Evolutionary conservation across 2,797 vertebrate species (phyloP).

Genomic region (Luscinia megarhynchos): DNA sequence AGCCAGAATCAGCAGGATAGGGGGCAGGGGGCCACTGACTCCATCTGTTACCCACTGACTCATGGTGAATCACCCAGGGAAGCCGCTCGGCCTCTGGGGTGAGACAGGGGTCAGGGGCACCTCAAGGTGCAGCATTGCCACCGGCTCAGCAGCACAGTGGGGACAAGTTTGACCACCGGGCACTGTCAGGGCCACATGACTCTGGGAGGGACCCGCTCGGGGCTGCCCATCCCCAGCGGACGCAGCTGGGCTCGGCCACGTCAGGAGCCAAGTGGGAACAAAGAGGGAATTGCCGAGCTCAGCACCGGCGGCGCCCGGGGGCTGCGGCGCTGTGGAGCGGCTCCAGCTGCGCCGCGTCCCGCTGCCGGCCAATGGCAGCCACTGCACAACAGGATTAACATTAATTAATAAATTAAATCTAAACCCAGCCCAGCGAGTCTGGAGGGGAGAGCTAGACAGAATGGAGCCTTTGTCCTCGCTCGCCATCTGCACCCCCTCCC

Average conservation of each 20-base stretch:
- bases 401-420: slow-evolving; percentile 48
- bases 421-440: neutral
- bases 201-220: neutral
- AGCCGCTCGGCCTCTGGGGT: neutral
- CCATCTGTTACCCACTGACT: neutral
- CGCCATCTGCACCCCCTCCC: neutral
- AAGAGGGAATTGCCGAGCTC: slow-evolving; percentile 54
- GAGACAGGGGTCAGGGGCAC: neutral
- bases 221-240: neutral
- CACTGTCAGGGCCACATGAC: accelerated
- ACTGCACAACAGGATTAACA: slow-evolving; percentile 46
- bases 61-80: neutral
- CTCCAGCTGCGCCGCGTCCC: neutral
- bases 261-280: neutral
- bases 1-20: neutral
- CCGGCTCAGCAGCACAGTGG: accelerated
- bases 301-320: neutral
- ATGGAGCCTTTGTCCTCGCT: neutral
- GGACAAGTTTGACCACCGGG: accelerated
- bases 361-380: slow-evolving; percentile 3
- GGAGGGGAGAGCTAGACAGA: neutral
- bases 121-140: accelerated
- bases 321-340: slow-evolving; percentile 1
- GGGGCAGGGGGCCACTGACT: no score
- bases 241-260: neutral